Conservation (phyloP, 2,888 invertebrate species). For the Troides helena region DNA sequence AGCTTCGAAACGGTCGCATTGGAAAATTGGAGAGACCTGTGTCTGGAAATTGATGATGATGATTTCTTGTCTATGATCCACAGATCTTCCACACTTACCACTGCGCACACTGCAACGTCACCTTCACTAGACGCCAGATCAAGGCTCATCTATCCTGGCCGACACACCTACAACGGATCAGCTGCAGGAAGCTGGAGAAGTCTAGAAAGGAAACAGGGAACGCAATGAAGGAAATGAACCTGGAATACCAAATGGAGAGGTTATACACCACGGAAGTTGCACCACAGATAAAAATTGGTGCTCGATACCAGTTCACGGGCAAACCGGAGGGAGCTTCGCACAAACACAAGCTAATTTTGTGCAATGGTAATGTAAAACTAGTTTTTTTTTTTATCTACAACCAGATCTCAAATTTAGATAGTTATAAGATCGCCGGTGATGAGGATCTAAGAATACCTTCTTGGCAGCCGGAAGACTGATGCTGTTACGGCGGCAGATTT, state of each 20-base stretch:
- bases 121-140: conserved; percentile 36
- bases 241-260: conserved; percentile 33
- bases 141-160: conserved; percentile 38
- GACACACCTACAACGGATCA: conserved; percentile 24
- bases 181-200: conserved; percentile 26
- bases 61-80: conserved; percentile 16
- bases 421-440: no score
- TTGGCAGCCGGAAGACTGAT: no score
- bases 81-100: conserved; percentile 47
- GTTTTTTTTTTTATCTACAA: no score
- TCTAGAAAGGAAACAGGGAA: conserved; percentile 29
- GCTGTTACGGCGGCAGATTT: no score
- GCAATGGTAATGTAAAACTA: conserved; percentile 1
- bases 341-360: conserved; percentile 35
- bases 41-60: background rate
- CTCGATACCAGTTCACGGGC: conserved; percentile 22
- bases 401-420: no score
- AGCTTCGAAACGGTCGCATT: no score
- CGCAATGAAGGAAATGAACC: conserved; percentile 30
- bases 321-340: conserved; percentile 13
- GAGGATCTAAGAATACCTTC: no score
- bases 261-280: conserved; percentile 31
- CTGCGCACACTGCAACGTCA: conserved; percentile 46
- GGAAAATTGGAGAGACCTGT: no score
- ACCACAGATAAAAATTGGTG: conserved; percentile 28